A percentile compares a stretch with the other conserved stretches of the same genome.
Evolutionary conservation across 1,140 invertebrate genomes (phyloP).

Genomic region (Drosophila melanogaster): Release_6_plus_ISO1_MT NT_037436.4:3418001-3418500

Average conservation of each 20-base stretch:
- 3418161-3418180: slow-evolving; percentile 46
- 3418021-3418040: not conserved
- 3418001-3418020: slow-evolving; percentile 9
- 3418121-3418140: slow-evolving; percentile 60
- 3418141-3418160: slow-evolving; percentile 35
- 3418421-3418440: slow-evolving; percentile 52
- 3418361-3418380: not conserved
- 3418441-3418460: slow-evolving; percentile 83
- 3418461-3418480: slow-evolving; percentile 48
- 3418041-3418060: slow-evolving; percentile 1
- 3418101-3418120: slow-evolving; percentile 50
- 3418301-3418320: slow-evolving; percentile 20
- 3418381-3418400: not conserved
- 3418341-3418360: not conserved
- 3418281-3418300: not conserved
- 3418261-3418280: not conserved
- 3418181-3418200: slow-evolving; percentile 6
- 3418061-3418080: slow-evolving; percentile 38
- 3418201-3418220: not conserved
- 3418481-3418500: slow-evolving; percentile 12
- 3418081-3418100: slow-evolving; percentile 1
- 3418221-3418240: not conserved
- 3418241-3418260: not conserved
- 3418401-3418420: slow-evolving; percentile 13
- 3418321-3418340: slow-evolving; percentile 20